Evolutionary conservation across 2,888 invertebrate genomes (phyloP).

Genomic region (Sminthurides aquaticus): DNA sequence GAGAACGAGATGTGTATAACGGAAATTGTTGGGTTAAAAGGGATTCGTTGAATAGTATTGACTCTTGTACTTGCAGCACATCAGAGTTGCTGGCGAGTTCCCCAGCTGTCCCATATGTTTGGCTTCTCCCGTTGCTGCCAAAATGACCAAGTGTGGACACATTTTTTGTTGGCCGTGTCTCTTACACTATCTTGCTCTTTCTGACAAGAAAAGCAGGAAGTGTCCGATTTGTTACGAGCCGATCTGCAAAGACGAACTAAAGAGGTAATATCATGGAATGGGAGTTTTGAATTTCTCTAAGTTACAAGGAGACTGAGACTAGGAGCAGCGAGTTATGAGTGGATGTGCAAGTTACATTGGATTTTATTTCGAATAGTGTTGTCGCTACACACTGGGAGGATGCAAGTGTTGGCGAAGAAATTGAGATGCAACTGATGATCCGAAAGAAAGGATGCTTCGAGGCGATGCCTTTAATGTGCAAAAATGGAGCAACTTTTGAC

Average conservation of each 20-base stretch:
- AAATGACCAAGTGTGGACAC: conserved; percentile 90
- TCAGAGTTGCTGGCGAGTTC: conserved; percentile 49
- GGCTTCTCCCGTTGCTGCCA: conserved; percentile 74
- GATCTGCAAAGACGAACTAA: conserved; percentile 70
- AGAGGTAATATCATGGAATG: too few relatives aligned
- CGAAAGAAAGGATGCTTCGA: conserved; percentile 62
- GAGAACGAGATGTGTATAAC: too few relatives aligned
- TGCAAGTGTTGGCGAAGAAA: conserved; percentile 58
- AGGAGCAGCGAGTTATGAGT: too few relatives aligned
- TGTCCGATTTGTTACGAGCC: conserved; percentile 90
- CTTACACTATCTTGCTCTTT: conserved; percentile 79
- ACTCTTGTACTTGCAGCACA: conserved; percentile 25
- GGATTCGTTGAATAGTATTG: background rate
- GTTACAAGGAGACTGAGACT: too few relatives aligned
- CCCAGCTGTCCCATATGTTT: conserved; percentile 88
- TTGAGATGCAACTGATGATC: conserved; percentile 76
- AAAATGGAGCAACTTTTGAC: conserved; percentile 22
- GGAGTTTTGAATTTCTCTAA: background rate
- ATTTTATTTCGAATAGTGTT: too few relatives aligned
- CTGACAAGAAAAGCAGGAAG: conserved; percentile 71
- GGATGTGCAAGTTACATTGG: too few relatives aligned
- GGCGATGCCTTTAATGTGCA: conserved; percentile 49
- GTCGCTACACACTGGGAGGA: conserved; percentile 52
- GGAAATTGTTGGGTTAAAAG: background rate
- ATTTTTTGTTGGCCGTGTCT: conserved; percentile 94